Base-by-base conservation (phyloP, 1,140 invertebrate genomes). In the Paraescarpia echinospica region DNA sequence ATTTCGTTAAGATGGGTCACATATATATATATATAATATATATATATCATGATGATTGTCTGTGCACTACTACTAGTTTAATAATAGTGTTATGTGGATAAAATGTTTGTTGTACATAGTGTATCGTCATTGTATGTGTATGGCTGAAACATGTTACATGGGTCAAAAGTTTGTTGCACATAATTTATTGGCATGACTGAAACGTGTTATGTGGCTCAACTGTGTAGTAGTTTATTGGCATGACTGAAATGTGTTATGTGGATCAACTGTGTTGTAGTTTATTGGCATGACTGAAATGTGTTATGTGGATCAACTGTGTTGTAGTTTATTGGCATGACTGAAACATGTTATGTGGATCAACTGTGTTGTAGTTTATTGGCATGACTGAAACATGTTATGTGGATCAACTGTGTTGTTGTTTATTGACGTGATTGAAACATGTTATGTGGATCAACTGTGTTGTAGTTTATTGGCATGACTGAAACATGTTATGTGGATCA, bases 331-430 rank as follows among this genome's bases (percentile, higher is more conserved):
- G 99, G 99, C 93, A 97, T 97, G 93, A 98, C 98, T 93, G 98
- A 98, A 96, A 97, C 98, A 91, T 99, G 98, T 96, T 99, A 99
- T 96, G 99, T 98, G 34, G 99, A 98, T 96, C 99, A 99, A 97
- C 97, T 97, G 94, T 41, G 97, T 98, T 95, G 98, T 99, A 77
- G 5, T 77, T 77, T 77, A 77, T 77, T 77, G 59, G 59, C 22
- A 77, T 77, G 59, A 77, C 59, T 14, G 22, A 77, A 18, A 77
- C 18, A 18, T 77, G 59, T 77, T 77, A 77, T 27, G 22, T 77
- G 59, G 59, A 77, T 77, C 14, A 77, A 77, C 1, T 77, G 59
- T 77, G 59, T 77, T 22, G 59, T 77, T 8, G 59, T 77, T 77
- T 22, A 77, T 77, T 77, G 59, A 18, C 22, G 2, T 77, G 59